These are phyloP conservation scores for Lophochroa leadbeateri DNA, from an alignment of 2,113 vertebrate species.

Conservation along the genomic window DNA sequence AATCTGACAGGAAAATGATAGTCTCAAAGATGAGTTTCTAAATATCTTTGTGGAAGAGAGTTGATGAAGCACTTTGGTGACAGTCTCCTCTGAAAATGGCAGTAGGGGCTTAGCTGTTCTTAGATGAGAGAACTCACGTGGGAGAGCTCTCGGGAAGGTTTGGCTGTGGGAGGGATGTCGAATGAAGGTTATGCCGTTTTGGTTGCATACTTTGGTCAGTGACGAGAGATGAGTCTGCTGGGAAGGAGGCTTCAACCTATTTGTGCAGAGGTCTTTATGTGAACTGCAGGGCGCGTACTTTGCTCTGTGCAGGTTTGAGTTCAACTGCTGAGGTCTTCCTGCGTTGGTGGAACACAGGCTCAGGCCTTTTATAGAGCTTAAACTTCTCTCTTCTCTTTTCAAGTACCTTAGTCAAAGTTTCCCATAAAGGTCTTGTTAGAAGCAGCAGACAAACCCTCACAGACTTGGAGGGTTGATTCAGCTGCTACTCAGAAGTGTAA, in stretches of 20 bases:
- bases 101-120: not conserved
- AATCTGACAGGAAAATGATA: constrained; percentile 6
- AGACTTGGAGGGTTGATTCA: not conserved
- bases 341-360: not conserved
- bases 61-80: not conserved
- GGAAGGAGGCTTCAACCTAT: not conserved
- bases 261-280: not conserved
- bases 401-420: not conserved
- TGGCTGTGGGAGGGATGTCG: not conserved
- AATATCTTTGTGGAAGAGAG: not conserved
- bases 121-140: not conserved
- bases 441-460: not conserved
- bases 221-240: not conserved
- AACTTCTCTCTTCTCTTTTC: not conserved
- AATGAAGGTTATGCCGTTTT: not conserved
- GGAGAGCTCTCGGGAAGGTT: not conserved
- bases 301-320: not conserved
- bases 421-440: not conserved
- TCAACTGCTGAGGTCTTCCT: not conserved
- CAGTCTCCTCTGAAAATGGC: not conserved
- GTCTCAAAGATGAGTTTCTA: not conserved
- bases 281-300: not conserved
- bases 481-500: not conserved
- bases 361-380: not conserved
- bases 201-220: not conserved